phyloP scores from a whole-genome alignment of 2,113 vertebrate species.

The Mustelus asterias region DNA sequence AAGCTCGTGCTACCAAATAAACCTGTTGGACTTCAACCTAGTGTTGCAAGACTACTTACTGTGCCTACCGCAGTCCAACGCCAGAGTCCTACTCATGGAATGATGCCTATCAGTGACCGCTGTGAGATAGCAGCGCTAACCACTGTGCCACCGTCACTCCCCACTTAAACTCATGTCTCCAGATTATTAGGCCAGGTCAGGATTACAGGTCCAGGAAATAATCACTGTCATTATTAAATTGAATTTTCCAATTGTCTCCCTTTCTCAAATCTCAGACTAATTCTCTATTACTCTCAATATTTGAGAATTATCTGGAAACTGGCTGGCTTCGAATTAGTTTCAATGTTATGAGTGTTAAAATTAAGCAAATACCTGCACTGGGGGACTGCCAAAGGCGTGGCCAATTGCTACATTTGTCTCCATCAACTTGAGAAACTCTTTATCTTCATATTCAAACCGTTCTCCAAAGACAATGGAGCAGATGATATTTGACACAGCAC shows the following conservation, averaged over 20 bases:
- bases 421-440: conserved; percentile 51
- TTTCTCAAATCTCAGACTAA: neutral
- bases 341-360: neutral
- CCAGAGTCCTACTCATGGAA: too few species aligned
- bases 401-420: conserved; percentile 39
- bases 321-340: neutral
- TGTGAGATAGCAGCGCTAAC: too few species aligned
- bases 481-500: conserved; percentile 42
- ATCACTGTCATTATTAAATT: neutral
- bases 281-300: neutral
- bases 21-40: too few species aligned
- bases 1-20: too few species aligned
- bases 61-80: too few species aligned
- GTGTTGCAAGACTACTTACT: too few species aligned
- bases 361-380: conserved; percentile 42
- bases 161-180: too few species aligned
- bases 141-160: too few species aligned
- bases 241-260: too few species aligned
- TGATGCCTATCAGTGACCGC: too few species aligned
- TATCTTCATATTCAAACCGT: conserved; percentile 56
- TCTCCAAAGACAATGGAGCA: conserved; percentile 11
- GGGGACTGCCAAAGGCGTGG: rapidly evolving
- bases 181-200: too few species aligned
- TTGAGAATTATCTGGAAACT: neutral
- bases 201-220: too few species aligned